These are phyloP conservation scores for Enoplosus armatus DNA, from an alignment of 2,797 vertebrate genomes.

Conservation along the genomic window DNA sequence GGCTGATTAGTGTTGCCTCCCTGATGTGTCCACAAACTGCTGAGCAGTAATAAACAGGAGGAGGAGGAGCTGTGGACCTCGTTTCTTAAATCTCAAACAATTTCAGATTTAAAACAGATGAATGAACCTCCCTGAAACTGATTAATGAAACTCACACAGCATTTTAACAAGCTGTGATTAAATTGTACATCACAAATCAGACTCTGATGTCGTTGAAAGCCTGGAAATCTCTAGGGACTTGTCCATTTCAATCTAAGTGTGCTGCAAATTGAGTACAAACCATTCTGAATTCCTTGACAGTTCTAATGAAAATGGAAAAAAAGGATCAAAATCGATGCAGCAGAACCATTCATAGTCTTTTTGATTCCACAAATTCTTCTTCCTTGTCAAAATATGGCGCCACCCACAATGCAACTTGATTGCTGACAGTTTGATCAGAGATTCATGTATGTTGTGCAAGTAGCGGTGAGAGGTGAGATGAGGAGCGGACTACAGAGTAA, in stretches of 20 bases:
- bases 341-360: too few relatives aligned
- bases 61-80: conserved; percentile 4
- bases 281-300: background rate
- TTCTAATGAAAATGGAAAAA: too few relatives aligned
- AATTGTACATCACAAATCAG: background rate
- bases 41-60: too few relatives aligned
- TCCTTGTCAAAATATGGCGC: background rate
- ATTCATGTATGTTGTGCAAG: background rate
- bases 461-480: background rate
- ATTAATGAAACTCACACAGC: background rate
- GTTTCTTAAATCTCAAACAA: background rate
- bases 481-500: background rate
- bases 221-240: background rate
- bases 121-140: background rate
- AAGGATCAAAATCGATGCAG: too few relatives aligned
- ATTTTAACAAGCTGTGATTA: conserved; percentile 2
- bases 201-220: background rate
- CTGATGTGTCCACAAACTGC: conserved; percentile 32
- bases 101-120: background rate
- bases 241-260: background rate
- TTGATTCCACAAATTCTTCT: background rate
- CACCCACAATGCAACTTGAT: too few relatives aligned
- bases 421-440: background rate
- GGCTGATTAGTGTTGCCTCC: conserved; percentile 36
- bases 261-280: background rate